Conservation (phyloP, 1,140 invertebrate genomes). For the Piezodorus guildinii region DNA sequence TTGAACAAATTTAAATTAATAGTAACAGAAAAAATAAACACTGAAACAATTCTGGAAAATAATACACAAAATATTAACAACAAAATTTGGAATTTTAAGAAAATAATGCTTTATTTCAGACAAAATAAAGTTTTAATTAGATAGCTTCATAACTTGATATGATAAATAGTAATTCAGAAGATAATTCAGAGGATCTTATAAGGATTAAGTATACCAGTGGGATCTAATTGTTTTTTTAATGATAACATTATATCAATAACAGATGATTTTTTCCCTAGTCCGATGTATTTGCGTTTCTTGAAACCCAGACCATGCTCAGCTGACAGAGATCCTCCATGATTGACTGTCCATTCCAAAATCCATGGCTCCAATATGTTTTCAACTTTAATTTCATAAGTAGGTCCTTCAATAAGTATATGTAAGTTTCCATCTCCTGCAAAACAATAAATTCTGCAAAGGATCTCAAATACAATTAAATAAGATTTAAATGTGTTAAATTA, state of each 20-base stretch:
- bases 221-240: constrained; percentile 79
- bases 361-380: constrained; percentile 73
- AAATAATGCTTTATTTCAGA: too few species aligned
- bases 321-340: constrained; percentile 78
- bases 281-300: constrained; percentile 74
- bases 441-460: constrained; percentile 17
- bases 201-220: constrained; percentile 87
- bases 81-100: too few species aligned
- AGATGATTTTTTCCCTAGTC: constrained; percentile 64
- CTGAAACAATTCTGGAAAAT: too few species aligned
- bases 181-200: constrained; percentile 60
- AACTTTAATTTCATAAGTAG: constrained; percentile 55
- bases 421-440: constrained; percentile 75
- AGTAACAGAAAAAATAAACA: too few species aligned
- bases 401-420: constrained; percentile 74
- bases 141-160: background rate
- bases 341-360: constrained; percentile 75
- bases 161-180: background rate
- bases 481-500: constrained; percentile 22
- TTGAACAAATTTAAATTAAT: too few species aligned
- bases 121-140: background rate
- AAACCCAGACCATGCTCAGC: constrained; percentile 94
- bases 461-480: background rate
- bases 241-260: constrained; percentile 70
- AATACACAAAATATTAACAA: too few species aligned